phyloP scores from a whole-genome alignment of 2,797 vertebrate species.

The Caiman crocodilus region DNA sequence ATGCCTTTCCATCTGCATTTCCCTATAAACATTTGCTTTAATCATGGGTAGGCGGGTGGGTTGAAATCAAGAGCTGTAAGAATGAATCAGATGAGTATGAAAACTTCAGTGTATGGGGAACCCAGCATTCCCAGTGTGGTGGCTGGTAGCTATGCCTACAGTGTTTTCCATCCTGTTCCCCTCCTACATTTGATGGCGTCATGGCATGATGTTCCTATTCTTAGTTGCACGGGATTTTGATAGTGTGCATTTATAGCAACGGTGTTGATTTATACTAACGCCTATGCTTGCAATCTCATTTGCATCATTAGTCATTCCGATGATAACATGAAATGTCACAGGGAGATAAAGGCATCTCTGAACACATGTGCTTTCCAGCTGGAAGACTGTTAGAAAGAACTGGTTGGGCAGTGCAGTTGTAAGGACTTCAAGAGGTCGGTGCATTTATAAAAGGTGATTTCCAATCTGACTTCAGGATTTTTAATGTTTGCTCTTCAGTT shows the following conservation, averaged over 20 bases:
- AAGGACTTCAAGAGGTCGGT: background rate
- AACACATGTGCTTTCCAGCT: constrained; percentile 20
- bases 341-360: constrained; percentile 26
- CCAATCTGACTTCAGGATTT: background rate
- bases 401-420: background rate
- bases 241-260: background rate
- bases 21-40: background rate
- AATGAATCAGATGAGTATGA: background rate
- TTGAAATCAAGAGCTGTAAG: background rate
- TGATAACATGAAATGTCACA: constrained; percentile 23
- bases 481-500: background rate
- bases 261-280: background rate
- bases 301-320: background rate
- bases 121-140: background rate
- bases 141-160: background rate
- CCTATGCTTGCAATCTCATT: background rate
- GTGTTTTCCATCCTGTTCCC: background rate
- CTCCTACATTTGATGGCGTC: background rate
- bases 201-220: background rate
- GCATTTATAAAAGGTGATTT: background rate
- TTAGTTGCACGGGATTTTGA: background rate
- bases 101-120: background rate
- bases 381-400: background rate
- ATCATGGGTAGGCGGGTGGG: no score
- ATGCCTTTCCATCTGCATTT: background rate